Evolutionary conservation across 2,113 vertebrate species (phyloP).

Genomic region (Recurvirostra avosetta): DNA sequence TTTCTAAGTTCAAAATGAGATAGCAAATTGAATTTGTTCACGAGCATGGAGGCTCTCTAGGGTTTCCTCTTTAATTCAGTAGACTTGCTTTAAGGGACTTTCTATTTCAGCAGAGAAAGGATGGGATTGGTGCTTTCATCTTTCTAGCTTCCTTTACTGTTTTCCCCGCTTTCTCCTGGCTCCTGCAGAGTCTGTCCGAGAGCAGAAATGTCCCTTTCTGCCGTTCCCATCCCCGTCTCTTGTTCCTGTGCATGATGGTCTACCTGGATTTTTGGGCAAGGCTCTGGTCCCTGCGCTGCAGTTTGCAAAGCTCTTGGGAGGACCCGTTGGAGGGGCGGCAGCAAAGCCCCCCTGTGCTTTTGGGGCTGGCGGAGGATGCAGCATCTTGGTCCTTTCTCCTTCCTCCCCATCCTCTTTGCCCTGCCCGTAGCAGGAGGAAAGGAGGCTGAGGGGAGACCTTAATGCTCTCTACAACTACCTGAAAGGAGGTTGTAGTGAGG

Average conservation of each 20-base stretch:
- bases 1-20: slow-evolving; percentile 28
- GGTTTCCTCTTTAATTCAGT: slow-evolving; percentile 55
- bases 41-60: slow-evolving; percentile 33
- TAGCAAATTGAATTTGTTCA: slow-evolving; percentile 53
- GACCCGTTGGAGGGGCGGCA: neutral
- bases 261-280: neutral
- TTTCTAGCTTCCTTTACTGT: neutral
- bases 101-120: neutral
- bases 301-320: neutral
- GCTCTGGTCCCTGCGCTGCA: fast-evolving
- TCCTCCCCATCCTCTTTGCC: neutral
- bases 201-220: neutral
- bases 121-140: neutral
- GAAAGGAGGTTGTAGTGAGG: too few relatives aligned
- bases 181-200: neutral
- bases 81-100: slow-evolving; percentile 36
- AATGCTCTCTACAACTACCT: too few relatives aligned
- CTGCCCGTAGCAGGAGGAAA: neutral
- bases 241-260: neutral
- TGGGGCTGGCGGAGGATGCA: neutral
- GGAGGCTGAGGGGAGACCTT: neutral
- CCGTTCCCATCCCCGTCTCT: neutral
- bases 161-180: neutral
- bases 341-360: neutral
- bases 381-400: neutral